Conservation (phyloP, 2,888 invertebrate genomes). For the Drosophila testacea region DNA sequence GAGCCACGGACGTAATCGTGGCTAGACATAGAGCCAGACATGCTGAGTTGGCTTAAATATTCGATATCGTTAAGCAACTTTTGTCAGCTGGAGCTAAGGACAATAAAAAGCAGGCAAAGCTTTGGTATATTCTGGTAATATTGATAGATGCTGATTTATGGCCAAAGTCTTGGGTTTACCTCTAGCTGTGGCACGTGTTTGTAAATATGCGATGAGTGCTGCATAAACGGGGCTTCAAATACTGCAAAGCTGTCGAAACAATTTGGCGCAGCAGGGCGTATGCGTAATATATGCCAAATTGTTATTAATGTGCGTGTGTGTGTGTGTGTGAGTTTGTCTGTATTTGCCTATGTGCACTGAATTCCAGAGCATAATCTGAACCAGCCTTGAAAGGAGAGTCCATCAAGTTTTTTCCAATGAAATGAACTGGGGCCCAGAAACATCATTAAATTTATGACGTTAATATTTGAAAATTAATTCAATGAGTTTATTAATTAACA, state of each 20-base stretch:
- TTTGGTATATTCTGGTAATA: slow-evolving; percentile 15
- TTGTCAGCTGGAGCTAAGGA: slow-evolving; percentile 6
- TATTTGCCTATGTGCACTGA: slow-evolving; percentile 2
- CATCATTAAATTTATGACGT: neutral
- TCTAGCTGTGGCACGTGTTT: slow-evolving; percentile 47
- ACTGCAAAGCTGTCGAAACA: slow-evolving; percentile 49
- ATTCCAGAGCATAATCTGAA: neutral
- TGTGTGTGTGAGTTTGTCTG: slow-evolving; percentile 7
- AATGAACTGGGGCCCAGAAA: neutral
- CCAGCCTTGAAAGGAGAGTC: neutral
- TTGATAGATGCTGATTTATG: slow-evolving; percentile 34
- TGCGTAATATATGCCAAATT: slow-evolving; percentile 60
- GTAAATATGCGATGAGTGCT: slow-evolving; percentile 38
- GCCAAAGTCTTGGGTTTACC: neutral
- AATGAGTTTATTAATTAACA: slow-evolving; percentile 1
- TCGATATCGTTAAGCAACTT: slow-evolving; percentile 36
- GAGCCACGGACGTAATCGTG: slow-evolving; percentile 37
- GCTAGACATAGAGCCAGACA: slow-evolving; percentile 61
- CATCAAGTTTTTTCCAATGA: neutral
- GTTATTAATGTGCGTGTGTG: slow-evolving; percentile 42
- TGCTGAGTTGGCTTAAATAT: slow-evolving; percentile 24
- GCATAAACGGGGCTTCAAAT: slow-evolving; percentile 37
- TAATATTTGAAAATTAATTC: neutral
- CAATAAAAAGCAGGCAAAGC: slow-evolving; percentile 12
- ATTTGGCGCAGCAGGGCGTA: slow-evolving; percentile 68